Evolutionary conservation across 2,888 invertebrate genomes (phyloP), one percentile per base, ranked within the genome.

Genomic region (Ormyrus rosae): DNA sequence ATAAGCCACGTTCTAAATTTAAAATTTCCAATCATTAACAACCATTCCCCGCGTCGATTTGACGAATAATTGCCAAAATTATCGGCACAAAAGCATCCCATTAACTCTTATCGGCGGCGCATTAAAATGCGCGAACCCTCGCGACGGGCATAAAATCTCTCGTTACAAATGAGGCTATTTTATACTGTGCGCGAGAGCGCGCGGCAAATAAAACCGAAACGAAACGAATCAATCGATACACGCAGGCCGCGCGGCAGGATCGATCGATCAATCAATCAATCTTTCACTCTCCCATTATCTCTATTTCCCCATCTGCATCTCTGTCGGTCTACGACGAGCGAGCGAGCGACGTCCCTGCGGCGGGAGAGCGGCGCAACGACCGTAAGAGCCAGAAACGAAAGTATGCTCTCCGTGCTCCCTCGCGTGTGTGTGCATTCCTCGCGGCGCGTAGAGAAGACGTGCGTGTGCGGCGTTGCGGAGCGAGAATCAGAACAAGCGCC

Each of bases 211-310:
- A 45, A 45, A 68, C 45, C 11, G 60, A 63, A 67, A 63, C 34
- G 67, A 46, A 69, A 65, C 60, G 71, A 76, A 67, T 65, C 76
- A 34, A 74, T 79, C 63, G 50, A 58, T 75, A 53, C 65, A 19
- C 48, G 13, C 34, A 34, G 34, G 34, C 34, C 19, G 50, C 56
- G 10, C 13, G 48, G 6, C 68, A 45, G 5, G 55, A 19, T 50
- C 60, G 51, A 58, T 65, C 74, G 9, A 76, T 69, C 80, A 55
- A 67, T 80, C 76, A 68, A 68, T 80, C 80, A 80, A 76, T 80
- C 76, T 76, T 76, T 68, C 72, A 70, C 76, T 72, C 63, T 74
- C 45, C 56, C 67, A 67, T 80, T 76, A 80, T 76, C 76, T 71
- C n/a, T 8, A 9, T 61, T 60, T 56, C 48, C 50, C 56, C 56